Conservation (phyloP, 2,797 vertebrate genomes). For the Salmo trutta region DNA sequence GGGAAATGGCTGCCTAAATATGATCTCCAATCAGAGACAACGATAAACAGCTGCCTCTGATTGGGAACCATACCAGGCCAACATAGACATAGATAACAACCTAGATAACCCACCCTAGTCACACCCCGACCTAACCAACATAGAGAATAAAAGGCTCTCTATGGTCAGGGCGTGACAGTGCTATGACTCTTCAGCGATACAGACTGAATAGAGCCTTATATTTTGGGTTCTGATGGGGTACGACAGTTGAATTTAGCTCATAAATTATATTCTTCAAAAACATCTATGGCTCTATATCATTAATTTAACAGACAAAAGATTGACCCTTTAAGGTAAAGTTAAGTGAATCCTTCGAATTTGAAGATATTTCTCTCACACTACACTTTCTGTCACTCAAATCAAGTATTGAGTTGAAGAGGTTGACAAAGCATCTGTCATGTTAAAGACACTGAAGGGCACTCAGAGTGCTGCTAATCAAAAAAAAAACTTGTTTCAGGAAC, state of each 20-base stretch:
- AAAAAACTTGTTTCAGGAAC: constrained; percentile 4
- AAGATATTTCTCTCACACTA: constrained; percentile 49
- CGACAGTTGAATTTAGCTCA: background rate
- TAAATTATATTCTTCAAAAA: background rate
- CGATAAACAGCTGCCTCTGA: too few species aligned
- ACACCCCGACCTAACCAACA: too few species aligned
- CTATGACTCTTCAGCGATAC: too few species aligned
- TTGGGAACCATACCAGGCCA: too few species aligned
- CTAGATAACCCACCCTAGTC: too few species aligned
- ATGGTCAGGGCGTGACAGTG: too few species aligned
- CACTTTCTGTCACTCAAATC: constrained; percentile 55
- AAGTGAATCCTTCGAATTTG: constrained; percentile 30
- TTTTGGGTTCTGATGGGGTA: background rate
- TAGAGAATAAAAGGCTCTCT: too few species aligned
- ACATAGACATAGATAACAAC: too few species aligned
- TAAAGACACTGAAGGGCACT: constrained; percentile 50
- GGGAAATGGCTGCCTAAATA: too few species aligned
- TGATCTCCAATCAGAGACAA: too few species aligned
- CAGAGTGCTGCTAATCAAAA: background rate
- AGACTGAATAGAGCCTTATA: background rate
- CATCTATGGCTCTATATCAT: background rate
- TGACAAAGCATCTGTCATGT: constrained; percentile 37
- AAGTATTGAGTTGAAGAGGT: constrained; percentile 24
- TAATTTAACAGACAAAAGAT: background rate
- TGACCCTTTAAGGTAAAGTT: constrained; percentile 19